Conservation (phyloP, 2,888 invertebrate species). For the Drosophila setosimentum region DNA sequence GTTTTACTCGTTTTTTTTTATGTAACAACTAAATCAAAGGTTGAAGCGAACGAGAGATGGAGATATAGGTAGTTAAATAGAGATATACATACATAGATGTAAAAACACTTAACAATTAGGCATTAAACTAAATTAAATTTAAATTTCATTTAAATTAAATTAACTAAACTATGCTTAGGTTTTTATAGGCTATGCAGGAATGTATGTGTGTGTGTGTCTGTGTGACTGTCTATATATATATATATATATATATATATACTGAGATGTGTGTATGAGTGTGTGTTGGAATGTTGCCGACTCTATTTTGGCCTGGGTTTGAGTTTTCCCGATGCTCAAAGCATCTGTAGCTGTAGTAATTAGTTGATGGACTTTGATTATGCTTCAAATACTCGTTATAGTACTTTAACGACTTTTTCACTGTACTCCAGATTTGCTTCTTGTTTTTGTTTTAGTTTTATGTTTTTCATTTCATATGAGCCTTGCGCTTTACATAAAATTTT, state of each 20-base stretch:
- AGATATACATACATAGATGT: slow-evolving; percentile 4
- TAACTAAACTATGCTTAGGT: slow-evolving; percentile 75
- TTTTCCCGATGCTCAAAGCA: slow-evolving; percentile 61
- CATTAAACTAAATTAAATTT: slow-evolving; percentile 79
- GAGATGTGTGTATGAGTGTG: slow-evolving; percentile 41
- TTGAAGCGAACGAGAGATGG: slow-evolving; percentile 15
- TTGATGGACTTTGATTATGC: slow-evolving; percentile 24
- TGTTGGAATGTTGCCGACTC: slow-evolving; percentile 31
- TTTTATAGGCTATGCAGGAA: slow-evolving; percentile 69
- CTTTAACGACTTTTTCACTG: slow-evolving; percentile 14
- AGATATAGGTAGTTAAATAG: slow-evolving; percentile 9
- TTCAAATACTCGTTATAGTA: slow-evolving; percentile 12
- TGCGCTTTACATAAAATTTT: slow-evolving; percentile 78
- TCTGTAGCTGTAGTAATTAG: slow-evolving; percentile 20
- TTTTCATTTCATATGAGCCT: slow-evolving; percentile 54
- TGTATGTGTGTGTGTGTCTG: slow-evolving; percentile 42
- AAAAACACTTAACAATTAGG: slow-evolving; percentile 71
- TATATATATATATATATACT: slow-evolving; percentile 14
- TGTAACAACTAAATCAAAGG: slow-evolving; percentile 39
- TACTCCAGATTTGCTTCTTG: slow-evolving; percentile 5
- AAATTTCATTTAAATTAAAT: slow-evolving; percentile 79
- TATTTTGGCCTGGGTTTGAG: slow-evolving; percentile 44
- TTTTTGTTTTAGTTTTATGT: slow-evolving; percentile 4
- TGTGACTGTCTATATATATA: slow-evolving; percentile 4
- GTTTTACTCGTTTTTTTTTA: slow-evolving; percentile 25